phyloP scores from a whole-genome alignment of 2,888 invertebrate species.

The Sepioteuthis lessoniana region DNA sequence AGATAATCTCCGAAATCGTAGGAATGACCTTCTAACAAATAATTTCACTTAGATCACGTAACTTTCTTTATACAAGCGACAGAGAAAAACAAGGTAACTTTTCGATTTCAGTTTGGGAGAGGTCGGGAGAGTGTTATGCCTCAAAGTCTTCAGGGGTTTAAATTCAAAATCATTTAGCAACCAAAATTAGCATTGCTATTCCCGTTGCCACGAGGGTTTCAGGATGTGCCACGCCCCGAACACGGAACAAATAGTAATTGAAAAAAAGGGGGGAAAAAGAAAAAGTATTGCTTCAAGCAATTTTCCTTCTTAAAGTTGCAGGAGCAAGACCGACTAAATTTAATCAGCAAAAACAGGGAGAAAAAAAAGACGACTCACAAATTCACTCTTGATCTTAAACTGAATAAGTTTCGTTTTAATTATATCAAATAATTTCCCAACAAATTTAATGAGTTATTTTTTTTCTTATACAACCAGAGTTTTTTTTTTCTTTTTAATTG shows the following conservation, averaged over 20 bases:
- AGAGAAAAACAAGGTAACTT: not conserved
- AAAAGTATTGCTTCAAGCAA: not conserved
- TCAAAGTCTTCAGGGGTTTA: not conserved
- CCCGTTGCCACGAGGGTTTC: too few relatives aligned
- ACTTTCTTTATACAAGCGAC: not conserved
- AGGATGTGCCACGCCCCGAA: not conserved
- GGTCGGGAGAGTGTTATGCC: not conserved
- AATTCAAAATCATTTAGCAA: not conserved
- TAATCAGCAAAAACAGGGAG: too few relatives aligned
- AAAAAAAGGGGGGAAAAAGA: not conserved
- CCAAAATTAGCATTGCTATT: conserved; percentile 21
- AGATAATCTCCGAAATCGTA: not conserved
- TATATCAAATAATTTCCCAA: not conserved
- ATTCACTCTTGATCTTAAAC: not conserved
- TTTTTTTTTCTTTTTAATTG: too few relatives aligned
- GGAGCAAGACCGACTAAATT: not conserved
- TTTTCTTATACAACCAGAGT: too few relatives aligned
- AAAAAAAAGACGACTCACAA: not conserved
- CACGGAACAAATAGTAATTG: not conserved
- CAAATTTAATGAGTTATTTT: not conserved
- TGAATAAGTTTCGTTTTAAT: not conserved
- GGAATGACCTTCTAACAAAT: not conserved
- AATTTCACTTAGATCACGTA: not conserved
- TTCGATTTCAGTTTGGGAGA: not conserved
- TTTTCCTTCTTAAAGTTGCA: not conserved